Evolutionary conservation across 1,140 invertebrate species (phyloP), one percentile per base, ranked within the genome.

Genomic region (Drosophila sp.): DNA sequence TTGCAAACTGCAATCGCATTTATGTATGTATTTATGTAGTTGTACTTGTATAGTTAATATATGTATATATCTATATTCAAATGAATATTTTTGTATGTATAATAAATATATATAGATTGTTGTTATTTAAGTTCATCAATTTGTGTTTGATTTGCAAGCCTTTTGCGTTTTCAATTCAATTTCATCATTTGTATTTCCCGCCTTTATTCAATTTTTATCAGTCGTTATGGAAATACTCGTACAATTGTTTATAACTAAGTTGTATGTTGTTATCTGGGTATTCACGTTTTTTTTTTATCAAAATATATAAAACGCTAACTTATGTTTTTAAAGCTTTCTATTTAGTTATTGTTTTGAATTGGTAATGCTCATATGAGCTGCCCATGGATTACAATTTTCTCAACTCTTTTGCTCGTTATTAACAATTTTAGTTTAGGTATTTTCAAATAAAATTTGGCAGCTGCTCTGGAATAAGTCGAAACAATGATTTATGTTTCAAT

Each of bases 281-380:
- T 57, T 40, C 23, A 50, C 44, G 44, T 27, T 69, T 17, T 17
- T 17, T 17, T 17, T 17, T 76, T 87, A 86, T 86, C 83, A 86
- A 86, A 86, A 86, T 87, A 86, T 86, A 86, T 87, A 67, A 87
- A 87, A 73, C 83, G 79, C 76, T 86, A 86, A 83, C 84, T 86
- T 86, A 87, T 87, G 58, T 79, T 83, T 83, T 86, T 86, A 86
- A 86, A 86, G 83, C 83, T 86, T 86, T 86, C 72, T 86, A 87
- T 87, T 87, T 86, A 87, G 83, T 87, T 86, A 77, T 79, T 87
- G 84, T 79, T 50, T 50, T 47, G 1, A 47, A 47, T 47, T 47
- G 44, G 25, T 47, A 25, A 25, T 25, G 6, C n/a, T 3, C 44
- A 7, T 50, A 8, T 50, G 3, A 0, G 27, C 8, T 35, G 33